A percentile compares a stretch with the other conserved stretches of the same genome.
phyloP scores from a whole-genome alignment of 2,797 vertebrate genomes.

The Poecile montanus region DNA sequence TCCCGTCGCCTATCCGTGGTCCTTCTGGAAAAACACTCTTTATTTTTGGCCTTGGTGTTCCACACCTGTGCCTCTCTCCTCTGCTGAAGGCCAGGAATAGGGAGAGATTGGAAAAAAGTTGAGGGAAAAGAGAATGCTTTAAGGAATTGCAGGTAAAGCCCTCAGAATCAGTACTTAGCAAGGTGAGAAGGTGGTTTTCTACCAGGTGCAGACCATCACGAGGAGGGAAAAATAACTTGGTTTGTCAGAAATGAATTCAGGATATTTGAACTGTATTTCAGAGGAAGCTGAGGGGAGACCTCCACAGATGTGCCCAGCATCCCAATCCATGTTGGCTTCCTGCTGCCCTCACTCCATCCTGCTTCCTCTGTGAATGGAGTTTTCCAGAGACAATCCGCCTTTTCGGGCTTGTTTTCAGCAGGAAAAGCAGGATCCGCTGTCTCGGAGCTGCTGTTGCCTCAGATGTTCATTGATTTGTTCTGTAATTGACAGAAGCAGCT shows the following conservation, averaged over 20 bases:
- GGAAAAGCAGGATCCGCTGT: background rate
- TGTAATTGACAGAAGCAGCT: background rate
- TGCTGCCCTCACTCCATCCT: background rate
- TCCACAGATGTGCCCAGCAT: background rate
- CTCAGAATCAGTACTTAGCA: background rate
- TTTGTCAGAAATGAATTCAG: background rate
- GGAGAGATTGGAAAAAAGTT: background rate
- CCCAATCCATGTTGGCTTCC: accelerated
- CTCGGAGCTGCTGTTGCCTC: accelerated
- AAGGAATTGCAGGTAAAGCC: accelerated
- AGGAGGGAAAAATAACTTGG: background rate
- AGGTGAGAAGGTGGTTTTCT: background rate
- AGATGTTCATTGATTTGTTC: background rate
- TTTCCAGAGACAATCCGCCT: background rate
- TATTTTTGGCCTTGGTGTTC: background rate
- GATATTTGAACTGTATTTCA: background rate
- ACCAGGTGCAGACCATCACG: too few species aligned
- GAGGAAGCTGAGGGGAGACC: background rate
- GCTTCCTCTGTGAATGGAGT: background rate
- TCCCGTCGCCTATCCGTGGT: accelerated
- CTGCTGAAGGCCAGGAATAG: accelerated
- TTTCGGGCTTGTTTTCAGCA: accelerated
- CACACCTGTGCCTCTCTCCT: background rate
- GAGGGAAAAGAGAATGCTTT: background rate
- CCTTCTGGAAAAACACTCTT: accelerated